Conservation (phyloP, 1,140 invertebrate genomes). For the Bilobella aurantiaca region DNA sequence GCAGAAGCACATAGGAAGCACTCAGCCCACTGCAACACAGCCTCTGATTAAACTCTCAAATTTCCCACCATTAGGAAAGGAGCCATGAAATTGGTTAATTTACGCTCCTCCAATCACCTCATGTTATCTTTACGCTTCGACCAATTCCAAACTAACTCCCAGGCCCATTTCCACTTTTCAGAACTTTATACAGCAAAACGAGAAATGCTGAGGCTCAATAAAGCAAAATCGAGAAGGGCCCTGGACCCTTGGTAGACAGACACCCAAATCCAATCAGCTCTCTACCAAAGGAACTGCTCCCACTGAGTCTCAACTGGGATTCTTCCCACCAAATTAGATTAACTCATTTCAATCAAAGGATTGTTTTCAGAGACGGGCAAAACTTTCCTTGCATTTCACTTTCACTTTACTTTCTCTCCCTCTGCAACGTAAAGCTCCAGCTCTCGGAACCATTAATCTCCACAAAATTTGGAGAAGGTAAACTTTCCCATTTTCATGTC, state of each 20-base stretch:
- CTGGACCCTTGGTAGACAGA: no score
- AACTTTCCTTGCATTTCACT: background rate
- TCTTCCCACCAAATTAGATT: conserved; percentile 14
- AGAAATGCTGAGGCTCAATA: no score
- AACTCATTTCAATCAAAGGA: conserved; percentile 20
- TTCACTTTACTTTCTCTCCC: background rate
- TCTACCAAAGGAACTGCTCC: background rate
- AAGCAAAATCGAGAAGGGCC: no score
- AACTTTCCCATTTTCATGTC: no score
- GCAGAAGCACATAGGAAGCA: no score
- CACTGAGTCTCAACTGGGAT: background rate
- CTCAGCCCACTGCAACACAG: conserved; percentile 26
- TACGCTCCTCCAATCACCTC: conserved; percentile 10
- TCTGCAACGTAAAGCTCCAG: no score
- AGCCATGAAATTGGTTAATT: conserved; percentile 31
- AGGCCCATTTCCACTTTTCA: no score
- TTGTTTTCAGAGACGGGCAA: conserved; percentile 1
- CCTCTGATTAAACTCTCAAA: conserved; percentile 21
- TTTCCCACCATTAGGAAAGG: conserved; percentile 10
- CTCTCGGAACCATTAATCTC: no score
- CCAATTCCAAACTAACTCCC: background rate
- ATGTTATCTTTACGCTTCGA: background rate
- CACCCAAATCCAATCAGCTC: no score
- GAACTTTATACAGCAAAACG: no score
- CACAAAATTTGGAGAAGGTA: no score